phyloP scores from a whole-genome alignment of 2,113 vertebrate genomes.

The Gavia stellata region DNA sequence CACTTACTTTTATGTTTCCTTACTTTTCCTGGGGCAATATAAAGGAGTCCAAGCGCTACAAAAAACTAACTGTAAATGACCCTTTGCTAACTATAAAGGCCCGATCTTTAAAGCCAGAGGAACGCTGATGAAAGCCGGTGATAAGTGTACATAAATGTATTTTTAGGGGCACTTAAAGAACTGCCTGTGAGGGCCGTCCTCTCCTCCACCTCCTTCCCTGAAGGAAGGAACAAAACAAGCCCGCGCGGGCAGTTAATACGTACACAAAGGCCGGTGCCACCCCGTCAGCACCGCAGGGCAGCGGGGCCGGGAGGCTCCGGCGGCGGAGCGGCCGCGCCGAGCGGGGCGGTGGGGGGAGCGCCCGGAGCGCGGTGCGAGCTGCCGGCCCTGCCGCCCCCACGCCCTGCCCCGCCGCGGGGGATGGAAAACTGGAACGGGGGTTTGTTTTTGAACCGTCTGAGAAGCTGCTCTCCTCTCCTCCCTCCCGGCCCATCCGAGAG shows the following conservation, averaged over 20 bases:
- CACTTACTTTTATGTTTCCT: neutral
- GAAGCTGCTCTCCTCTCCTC: neutral
- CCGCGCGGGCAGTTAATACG: too few relatives aligned
- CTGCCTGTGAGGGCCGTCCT: neutral
- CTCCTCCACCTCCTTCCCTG: neutral
- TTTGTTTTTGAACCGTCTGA: slow-evolving; percentile 20
- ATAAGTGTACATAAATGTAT: too few relatives aligned
- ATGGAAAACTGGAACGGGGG: slow-evolving; percentile 13
- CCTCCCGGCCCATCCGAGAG: neutral
- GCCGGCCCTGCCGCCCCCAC: neutral
- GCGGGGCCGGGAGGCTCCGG: neutral
- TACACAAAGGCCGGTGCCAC: neutral
- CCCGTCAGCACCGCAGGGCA: too few relatives aligned
- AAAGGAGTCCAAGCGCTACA: neutral
- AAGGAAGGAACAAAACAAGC: neutral
- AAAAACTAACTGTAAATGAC: neutral
- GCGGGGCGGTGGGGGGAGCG: neutral
- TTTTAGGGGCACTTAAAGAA: neutral
- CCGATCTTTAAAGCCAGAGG: neutral
- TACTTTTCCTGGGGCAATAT: neutral
- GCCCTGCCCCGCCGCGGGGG: neutral
- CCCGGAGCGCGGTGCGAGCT: neutral
- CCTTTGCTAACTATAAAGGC: neutral
- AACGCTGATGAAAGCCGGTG: neutral
- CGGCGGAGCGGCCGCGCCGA: neutral